These are phyloP conservation scores for Oscheius onirici DNA, from an alignment of 2,888 invertebrate genomes.

Conservation along the genomic window DNA sequence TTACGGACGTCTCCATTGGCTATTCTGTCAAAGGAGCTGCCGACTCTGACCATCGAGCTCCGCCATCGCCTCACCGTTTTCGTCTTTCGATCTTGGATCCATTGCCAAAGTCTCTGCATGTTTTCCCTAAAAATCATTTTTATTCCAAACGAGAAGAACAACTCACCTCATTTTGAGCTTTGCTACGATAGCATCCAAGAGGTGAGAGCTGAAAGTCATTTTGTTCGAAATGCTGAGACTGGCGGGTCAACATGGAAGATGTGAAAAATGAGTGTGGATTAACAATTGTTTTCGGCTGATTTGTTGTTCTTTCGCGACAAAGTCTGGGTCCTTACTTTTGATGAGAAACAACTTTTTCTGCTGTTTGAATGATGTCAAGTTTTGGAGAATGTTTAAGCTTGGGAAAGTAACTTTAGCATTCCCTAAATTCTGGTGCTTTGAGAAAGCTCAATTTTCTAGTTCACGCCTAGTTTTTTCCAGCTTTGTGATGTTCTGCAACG, in stretches of 20 bases:
- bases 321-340: too few species aligned
- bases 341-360: too few species aligned
- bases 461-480: too few species aligned
- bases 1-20: conserved; percentile 27
- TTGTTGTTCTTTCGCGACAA: background rate
- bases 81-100: conserved; percentile 63
- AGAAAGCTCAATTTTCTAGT: too few species aligned
- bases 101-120: conserved; percentile 63
- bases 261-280: background rate
- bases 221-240: background rate
- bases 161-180: conserved; percentile 9
- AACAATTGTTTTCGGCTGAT: background rate
- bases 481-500: too few species aligned
- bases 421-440: too few species aligned
- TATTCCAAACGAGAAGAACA: background rate
- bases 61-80: conserved; percentile 62
- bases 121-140: conserved; percentile 3
- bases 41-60: conserved; percentile 38
- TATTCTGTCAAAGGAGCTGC: conserved; percentile 17
- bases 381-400: too few species aligned
- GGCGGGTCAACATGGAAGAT: background rate
- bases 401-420: too few species aligned
- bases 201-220: too few species aligned
- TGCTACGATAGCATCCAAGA: too few species aligned
- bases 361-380: too few species aligned